phyloP scores from a whole-genome alignment of 2,888 invertebrate species.

The Acrobasis suavella region DNA sequence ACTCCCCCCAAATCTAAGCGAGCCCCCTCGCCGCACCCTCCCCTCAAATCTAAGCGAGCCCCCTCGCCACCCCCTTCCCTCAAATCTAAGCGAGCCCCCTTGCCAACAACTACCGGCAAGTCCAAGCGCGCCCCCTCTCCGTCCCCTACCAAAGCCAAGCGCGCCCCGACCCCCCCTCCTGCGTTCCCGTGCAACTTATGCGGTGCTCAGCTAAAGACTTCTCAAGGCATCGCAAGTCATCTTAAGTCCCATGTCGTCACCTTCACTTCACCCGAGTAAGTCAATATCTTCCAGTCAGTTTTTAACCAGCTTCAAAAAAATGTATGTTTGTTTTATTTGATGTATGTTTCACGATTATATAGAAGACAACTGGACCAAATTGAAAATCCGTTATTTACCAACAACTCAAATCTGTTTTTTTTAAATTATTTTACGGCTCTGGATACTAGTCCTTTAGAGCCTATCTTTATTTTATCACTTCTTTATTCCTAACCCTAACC shows the following conservation, averaged over 20 bases:
- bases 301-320: too few species aligned
- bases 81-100: not conserved
- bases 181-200: constrained; percentile 38
- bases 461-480: too few species aligned
- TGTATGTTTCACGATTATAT: too few species aligned
- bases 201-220: constrained; percentile 23
- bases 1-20: constrained; percentile 14
- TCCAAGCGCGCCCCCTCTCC: too few species aligned
- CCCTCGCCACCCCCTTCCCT: not conserved
- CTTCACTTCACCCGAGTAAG: constrained; percentile 41
- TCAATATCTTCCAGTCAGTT: too few species aligned
- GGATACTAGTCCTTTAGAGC: too few species aligned
- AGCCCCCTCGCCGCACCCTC: not conserved
- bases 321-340: too few species aligned
- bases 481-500: too few species aligned
- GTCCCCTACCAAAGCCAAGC: not conserved
- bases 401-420: too few species aligned
- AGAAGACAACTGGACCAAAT: too few species aligned
- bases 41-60: not conserved
- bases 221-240: constrained; percentile 34
- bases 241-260: constrained; percentile 33
- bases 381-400: too few species aligned
- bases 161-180: constrained; percentile 14
- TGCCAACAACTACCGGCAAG: not conserved
- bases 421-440: too few species aligned